A percentile compares a stretch with the other conserved stretches of the same genome.
Conservation (phyloP, 2,113 vertebrate species). For the Ictalurus punctatus region DNA sequence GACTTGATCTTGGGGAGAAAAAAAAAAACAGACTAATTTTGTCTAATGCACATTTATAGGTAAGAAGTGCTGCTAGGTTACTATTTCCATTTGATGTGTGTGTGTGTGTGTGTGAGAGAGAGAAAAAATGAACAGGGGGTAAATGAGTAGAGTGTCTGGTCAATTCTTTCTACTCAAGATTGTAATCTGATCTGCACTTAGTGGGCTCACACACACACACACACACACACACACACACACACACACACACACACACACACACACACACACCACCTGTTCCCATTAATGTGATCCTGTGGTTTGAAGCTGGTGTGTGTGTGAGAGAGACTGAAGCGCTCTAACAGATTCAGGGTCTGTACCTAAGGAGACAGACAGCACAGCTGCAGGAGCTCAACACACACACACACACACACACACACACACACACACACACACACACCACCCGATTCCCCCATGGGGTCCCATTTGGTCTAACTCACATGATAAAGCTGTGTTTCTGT, state of each 20-base stretch:
- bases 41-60: not conserved
- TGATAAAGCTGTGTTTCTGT: not conserved
- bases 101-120: not conserved
- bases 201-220: not conserved
- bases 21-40: not conserved
- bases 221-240: not conserved
- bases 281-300: slow-evolving; percentile 56
- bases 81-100: not conserved
- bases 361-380: slow-evolving; percentile 52
- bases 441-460: not conserved
- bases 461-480: not conserved
- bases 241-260: slow-evolving; percentile 5
- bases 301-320: slow-evolving; percentile 24
- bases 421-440: not conserved
- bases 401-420: not conserved
- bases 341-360: slow-evolving; percentile 66
- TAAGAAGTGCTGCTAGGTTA: not conserved
- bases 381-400: slow-evolving; percentile 1
- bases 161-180: slow-evolving; percentile 34
- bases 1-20: too few species aligned
- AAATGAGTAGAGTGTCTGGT: not conserved
- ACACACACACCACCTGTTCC: slow-evolving; percentile 67
- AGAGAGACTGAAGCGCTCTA: slow-evolving; percentile 64
- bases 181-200: slow-evolving; percentile 35
- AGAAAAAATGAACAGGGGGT: too few species aligned